Base-by-base conservation (phyloP, 2,888 invertebrate genomes). In the Eristalis arbustorum region DNA sequence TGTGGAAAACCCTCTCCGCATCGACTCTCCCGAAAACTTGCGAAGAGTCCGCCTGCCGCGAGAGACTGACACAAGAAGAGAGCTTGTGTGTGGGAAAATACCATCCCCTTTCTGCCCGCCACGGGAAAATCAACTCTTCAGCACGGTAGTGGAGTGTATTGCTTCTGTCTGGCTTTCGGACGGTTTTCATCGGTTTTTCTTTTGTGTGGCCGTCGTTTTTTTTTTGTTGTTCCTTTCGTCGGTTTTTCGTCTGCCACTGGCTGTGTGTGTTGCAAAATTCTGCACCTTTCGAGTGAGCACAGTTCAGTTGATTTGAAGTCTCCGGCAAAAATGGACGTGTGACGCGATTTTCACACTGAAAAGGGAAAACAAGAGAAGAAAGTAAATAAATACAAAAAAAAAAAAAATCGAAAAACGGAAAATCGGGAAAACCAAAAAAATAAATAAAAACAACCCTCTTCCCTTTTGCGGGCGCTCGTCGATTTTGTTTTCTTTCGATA, bases 241-340 rank as follows among this genome's bases (percentile, higher is more conserved):
- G 63, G 18, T 62, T 69, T 62, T 71, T 64, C 57, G 34, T 56
- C 37, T 67, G 42, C 69, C 37, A 57, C 62, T 71, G 66, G 22
- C 57, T 76, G 59, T 67, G 49, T 67, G 49, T 74, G 78, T 78
- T 83, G 87, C 83, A 79, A 87, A 49, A 78, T 87, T 87, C 78
- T 87, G 78, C 87, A 78, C 72, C 74, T 79, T 82, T 74, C 66
- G 72, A 77, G 49, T 73, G 73, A 82, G 67, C 49, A 63, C 68
- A 56, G 61, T 73, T 87, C 79, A 87, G 87, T 87, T 83, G 87
- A 87, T 79, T 83, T 83, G 78, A 87, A 87, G 87, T 68, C 83
- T 83, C 63, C 83, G 83, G 83, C 75, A 25, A 83, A 87, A 87
- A 83, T 87, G 87, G 87, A 87, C 83, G 87, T 87, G 83, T 87